Base-by-base conservation (phyloP, 2,797 vertebrate species). In the Pseudomugil gertrudae region DNA sequence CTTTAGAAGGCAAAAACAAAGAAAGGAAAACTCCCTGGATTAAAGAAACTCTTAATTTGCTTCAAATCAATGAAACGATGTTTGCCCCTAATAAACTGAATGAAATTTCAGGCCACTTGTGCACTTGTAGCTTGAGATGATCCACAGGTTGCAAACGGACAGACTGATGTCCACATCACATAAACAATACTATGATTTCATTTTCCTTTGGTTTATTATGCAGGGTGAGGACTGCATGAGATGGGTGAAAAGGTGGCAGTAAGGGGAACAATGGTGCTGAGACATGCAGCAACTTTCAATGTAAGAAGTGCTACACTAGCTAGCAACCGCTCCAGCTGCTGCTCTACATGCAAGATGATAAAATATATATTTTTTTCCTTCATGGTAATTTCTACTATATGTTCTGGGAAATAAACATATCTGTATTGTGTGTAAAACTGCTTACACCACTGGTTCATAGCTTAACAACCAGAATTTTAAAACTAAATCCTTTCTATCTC, bases 241-340 rank as follows among this genome's bases (percentile, higher is more conserved):
- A 90, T 90, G 87, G 61, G 69, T 79, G 80, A 43, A 77, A 71
- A 63, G 72, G 79, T 81, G 83, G 80, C 61, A 74, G 79, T 79
- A 79, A 57, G 81, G 81, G 81, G 69, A 55, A 57, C 57, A 73
- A 40, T 56, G 30, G 47, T 58, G 60, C 63, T 23, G 59, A 75
- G 62, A 72, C 75, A 69, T 81, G 84, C 73, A 87, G 85, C 83
- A 87, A 76, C 81, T 72, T 60, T 80, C 85, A 48, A 86, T 89
- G 89, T 82, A 86, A 81, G 72, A 90, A 86, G 80, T 74, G 77
- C 70, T 56, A 11, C 15, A 33, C 63, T 21, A 56, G 26, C 54
- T 76, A 52, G 74, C 52, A 72, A 13, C 48, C 69, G 5, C 13
- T 52, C 11, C 66, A 14, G 52, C 35, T 9, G 9, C 15, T 29